phyloP scores from a whole-genome alignment of 2,113 vertebrate species.

The Lampris incognitus region DNA sequence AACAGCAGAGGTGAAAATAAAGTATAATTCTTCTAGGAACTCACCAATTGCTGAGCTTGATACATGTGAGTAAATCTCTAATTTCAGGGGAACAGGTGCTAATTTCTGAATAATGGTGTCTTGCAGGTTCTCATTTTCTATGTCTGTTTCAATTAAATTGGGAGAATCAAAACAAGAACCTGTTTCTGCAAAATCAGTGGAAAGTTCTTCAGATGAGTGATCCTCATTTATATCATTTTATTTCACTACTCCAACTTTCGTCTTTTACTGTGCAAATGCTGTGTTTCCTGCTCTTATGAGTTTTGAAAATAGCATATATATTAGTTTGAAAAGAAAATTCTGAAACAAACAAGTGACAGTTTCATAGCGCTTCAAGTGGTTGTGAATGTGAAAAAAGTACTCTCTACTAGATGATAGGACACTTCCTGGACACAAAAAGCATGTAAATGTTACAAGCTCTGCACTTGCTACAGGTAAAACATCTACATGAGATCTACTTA shows the following conservation, averaged over 20 bases:
- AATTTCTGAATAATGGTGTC: slow-evolving; percentile 5
- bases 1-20: background rate
- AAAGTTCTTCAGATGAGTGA: slow-evolving; percentile 21
- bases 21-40: slow-evolving; percentile 26
- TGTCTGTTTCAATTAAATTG: slow-evolving; percentile 1
- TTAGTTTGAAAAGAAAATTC: slow-evolving; percentile 24
- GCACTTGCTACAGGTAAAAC: background rate
- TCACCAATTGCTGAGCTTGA: slow-evolving; percentile 24
- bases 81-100: slow-evolving; percentile 23
- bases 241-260: slow-evolving; percentile 36
- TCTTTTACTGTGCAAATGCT: slow-evolving; percentile 12
- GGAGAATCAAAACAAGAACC: slow-evolving; percentile 1
- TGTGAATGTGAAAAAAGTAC: slow-evolving; percentile 27
- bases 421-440: slow-evolving; percentile 28
- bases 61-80: slow-evolving; percentile 32
- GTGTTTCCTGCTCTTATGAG: slow-evolving; percentile 39
- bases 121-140: slow-evolving; percentile 4
- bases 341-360: slow-evolving; percentile 29
- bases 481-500: background rate
- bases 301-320: slow-evolving; percentile 34
- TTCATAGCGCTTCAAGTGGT: slow-evolving; percentile 15
- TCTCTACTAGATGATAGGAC: slow-evolving; percentile 17
- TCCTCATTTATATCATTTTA: slow-evolving; percentile 5
- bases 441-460: slow-evolving; percentile 16
- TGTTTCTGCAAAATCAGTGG: background rate